A percentile compares a stretch with the other conserved stretches of the same genome.
phyloP scores from a whole-genome alignment of 2,888 invertebrate genomes.

The Acronicta alni region DNA sequence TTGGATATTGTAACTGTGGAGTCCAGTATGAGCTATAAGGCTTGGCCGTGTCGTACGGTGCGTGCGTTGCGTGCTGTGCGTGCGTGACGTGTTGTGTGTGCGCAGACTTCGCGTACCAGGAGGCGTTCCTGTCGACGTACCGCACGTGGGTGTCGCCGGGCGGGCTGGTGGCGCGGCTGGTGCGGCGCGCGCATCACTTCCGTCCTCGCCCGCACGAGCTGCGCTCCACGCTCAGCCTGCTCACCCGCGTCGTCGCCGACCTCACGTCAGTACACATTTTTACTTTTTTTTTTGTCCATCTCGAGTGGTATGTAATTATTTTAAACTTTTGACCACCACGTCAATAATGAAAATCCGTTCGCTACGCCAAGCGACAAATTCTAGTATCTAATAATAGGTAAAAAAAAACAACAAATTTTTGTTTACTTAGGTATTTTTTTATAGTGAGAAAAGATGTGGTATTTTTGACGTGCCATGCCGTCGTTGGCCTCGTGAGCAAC shows the following conservation, averaged over 20 bases:
- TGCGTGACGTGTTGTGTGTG: conserved; percentile 37
- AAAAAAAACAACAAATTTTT: too few species aligned
- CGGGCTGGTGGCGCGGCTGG: conserved; percentile 95
- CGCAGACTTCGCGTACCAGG: conserved; percentile 97
- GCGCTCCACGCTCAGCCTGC: conserved; percentile 96
- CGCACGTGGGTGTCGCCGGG: conserved; percentile 97
- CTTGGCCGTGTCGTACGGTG: too few species aligned
- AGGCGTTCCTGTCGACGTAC: conserved; percentile 99
- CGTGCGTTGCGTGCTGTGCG: neutral
- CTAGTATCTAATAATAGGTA: too few species aligned
- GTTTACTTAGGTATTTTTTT: too few species aligned
- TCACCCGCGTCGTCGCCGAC: conserved; percentile 98
- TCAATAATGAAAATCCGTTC: too few species aligned
- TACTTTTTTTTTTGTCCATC: too few species aligned
- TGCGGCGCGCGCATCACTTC: conserved; percentile 92
- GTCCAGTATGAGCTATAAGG: conserved; percentile 16
- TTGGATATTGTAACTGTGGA: conserved; percentile 1
- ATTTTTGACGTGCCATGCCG: too few species aligned
- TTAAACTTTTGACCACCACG: too few species aligned
- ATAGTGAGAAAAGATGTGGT: too few species aligned
- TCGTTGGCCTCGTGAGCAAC: too few species aligned
- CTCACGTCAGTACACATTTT: conserved; percentile 93
- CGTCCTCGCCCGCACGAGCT: conserved; percentile 91
- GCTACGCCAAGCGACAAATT: too few species aligned
- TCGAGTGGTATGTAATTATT: too few species aligned